Percentiles rank a stretch among this genome's conserved stretches.
phyloP scores from a whole-genome alignment of 1,140 invertebrate genomes.

The Pogonomyrmex californicus region DNA sequence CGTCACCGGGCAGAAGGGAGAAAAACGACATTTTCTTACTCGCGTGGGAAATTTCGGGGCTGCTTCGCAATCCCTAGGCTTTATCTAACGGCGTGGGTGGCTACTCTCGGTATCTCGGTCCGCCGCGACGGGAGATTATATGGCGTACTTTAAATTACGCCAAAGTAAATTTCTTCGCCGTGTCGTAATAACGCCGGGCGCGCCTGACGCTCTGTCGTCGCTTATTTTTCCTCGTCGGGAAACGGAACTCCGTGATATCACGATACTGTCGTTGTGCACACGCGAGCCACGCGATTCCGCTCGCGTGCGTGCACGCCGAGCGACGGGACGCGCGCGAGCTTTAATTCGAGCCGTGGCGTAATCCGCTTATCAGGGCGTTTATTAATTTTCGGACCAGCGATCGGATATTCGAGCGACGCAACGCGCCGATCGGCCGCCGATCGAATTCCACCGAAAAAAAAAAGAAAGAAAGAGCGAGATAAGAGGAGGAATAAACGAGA shows the following conservation, averaged over 20 bases:
- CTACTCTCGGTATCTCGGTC: constrained; percentile 37
- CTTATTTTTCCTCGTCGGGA: constrained; percentile 25
- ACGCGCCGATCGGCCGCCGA: constrained; percentile 15
- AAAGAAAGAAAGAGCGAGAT: not conserved
- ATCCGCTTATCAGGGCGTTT: constrained; percentile 69
- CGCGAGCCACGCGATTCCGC: constrained; percentile 19
- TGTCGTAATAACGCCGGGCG: constrained; percentile 2
- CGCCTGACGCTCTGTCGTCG: not conserved
- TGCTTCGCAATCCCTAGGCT: constrained; percentile 25
- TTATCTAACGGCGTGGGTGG: constrained; percentile 36
- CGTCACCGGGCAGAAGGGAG: not conserved
- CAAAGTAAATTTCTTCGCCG: constrained; percentile 45
- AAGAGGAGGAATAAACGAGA: constrained; percentile 19
- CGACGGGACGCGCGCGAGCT: constrained; percentile 61
- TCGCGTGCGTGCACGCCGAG: not conserved
- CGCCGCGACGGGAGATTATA: constrained; percentile 32
- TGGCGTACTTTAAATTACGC: constrained; percentile 26
- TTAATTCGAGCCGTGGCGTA: constrained; percentile 62
- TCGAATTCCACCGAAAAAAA: not conserved
- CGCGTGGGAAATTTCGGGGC: constrained; percentile 48
- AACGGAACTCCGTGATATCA: constrained; percentile 32
- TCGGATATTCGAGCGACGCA: constrained; percentile 42
- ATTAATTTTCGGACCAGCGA: constrained; percentile 69
- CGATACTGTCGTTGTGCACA: constrained; percentile 45
- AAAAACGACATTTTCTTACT: constrained; percentile 22